Evolutionary conservation across 2,888 invertebrate genomes (phyloP).

Genomic region (Tipula helvola): DNA sequence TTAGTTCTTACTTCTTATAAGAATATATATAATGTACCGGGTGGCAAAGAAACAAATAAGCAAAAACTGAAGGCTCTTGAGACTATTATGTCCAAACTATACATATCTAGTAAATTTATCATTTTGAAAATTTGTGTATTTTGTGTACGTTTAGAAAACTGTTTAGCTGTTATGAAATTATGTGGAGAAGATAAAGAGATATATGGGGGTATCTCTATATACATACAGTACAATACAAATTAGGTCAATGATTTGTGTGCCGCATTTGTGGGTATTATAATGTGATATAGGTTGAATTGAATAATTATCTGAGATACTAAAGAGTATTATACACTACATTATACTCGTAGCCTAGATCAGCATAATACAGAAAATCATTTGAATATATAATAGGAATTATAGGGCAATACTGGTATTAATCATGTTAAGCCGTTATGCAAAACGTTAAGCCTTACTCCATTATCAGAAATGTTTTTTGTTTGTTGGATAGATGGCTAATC

Average conservation of each 20-base stretch:
- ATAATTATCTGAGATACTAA: not conserved
- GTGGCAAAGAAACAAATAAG: not conserved
- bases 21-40: not conserved
- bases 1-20: not conserved
- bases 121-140: not conserved
- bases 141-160: not conserved
- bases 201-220: not conserved
- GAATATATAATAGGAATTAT: not conserved
- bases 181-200: not conserved
- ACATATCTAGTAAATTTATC: not conserved
- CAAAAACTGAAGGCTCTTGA: not conserved
- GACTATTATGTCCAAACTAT: not conserved
- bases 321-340: too few species aligned
- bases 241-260: not conserved
- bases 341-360: not conserved
- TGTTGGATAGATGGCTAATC: too few species aligned
- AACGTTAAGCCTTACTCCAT: too few species aligned
- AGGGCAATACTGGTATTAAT: too few species aligned
- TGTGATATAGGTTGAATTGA: not conserved
- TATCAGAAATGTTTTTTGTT: too few species aligned
- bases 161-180: not conserved
- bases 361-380: not conserved
- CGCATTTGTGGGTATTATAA: not conserved
- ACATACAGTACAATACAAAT: not conserved
- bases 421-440: too few species aligned